Percentiles rank a stretch among this genome's conserved stretches.
Conservation (phyloP, 1,140 invertebrate genomes). For the Nephila pilipes region DNA sequence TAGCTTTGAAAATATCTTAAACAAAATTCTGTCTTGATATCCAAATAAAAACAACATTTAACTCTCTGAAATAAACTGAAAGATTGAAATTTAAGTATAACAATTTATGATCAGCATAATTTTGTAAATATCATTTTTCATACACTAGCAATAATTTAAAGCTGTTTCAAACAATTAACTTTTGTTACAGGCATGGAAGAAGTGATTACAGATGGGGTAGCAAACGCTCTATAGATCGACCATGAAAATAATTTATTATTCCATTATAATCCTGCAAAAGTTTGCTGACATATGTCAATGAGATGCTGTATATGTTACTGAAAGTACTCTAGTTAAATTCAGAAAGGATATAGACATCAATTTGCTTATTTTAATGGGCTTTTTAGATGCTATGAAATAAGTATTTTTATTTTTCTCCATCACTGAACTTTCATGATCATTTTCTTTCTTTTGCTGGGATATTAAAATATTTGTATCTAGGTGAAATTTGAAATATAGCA, state of each 20-base stretch:
- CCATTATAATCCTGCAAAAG: background rate
- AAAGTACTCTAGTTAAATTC: background rate
- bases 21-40: too few relatives aligned
- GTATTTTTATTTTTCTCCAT: slow-evolving; percentile 1
- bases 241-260: background rate
- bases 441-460: background rate
- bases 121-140: too few relatives aligned
- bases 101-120: too few relatives aligned
- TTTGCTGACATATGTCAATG: background rate
- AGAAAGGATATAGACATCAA: slow-evolving; percentile 4
- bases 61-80: too few relatives aligned
- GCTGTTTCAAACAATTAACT: background rate
- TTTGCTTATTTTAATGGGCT: slow-evolving; percentile 6
- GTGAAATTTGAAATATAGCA: too few relatives aligned
- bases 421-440: background rate
- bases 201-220: slow-evolving; percentile 50
- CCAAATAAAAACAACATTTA: too few relatives aligned
- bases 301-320: background rate
- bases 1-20: too few relatives aligned
- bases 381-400: background rate
- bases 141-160: too few relatives aligned
- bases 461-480: too few relatives aligned
- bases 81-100: too few relatives aligned
- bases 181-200: slow-evolving; percentile 74
- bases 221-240: background rate